Evolutionary conservation across 1,140 invertebrate species (phyloP).

Genomic region (Helicoverpa zea): DNA sequence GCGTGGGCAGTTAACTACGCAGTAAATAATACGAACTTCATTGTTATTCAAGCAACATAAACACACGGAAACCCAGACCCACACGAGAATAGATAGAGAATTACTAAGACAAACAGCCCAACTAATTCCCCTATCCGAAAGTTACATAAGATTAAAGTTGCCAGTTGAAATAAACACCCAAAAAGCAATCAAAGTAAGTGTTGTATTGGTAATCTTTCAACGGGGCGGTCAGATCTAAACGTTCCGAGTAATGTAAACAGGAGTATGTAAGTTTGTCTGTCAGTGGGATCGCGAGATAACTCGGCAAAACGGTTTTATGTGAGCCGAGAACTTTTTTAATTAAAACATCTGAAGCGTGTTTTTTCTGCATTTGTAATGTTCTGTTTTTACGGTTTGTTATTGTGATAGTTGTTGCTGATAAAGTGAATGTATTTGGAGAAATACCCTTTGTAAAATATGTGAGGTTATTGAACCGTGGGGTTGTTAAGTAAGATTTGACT

Average conservation of each 20-base stretch:
- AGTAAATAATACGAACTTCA: conserved; percentile 16
- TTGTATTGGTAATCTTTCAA: conserved; percentile 43
- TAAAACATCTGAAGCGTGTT: conserved; percentile 17
- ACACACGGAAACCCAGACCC: conserved; percentile 26
- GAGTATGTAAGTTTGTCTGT: conserved; percentile 27
- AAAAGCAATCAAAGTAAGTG: conserved; percentile 51
- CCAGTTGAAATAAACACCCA: conserved; percentile 27
- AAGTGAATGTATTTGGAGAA: conserved; percentile 11
- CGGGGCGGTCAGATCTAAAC: conserved; percentile 34
- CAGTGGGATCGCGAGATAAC: conserved; percentile 8
- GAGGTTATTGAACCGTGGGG: background rate
- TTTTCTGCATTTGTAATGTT: conserved; percentile 15
- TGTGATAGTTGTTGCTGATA: conserved; percentile 12
- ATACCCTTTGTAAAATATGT: background rate
- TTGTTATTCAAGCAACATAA: conserved; percentile 30
- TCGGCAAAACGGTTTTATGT: conserved; percentile 20
- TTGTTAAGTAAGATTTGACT: too few species aligned
- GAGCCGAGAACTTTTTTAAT: conserved; percentile 25
- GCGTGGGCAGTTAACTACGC: conserved; percentile 11
- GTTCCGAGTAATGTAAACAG: conserved; percentile 19
- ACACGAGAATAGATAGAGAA: conserved; percentile 23
- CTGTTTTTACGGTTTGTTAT: background rate
- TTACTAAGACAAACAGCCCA: conserved; percentile 12
- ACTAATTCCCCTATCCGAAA: conserved; percentile 32
- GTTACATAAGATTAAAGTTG: conserved; percentile 45